Base-by-base conservation (phyloP, 2,797 vertebrate genomes). In the Coreius guichenoti region DNA sequence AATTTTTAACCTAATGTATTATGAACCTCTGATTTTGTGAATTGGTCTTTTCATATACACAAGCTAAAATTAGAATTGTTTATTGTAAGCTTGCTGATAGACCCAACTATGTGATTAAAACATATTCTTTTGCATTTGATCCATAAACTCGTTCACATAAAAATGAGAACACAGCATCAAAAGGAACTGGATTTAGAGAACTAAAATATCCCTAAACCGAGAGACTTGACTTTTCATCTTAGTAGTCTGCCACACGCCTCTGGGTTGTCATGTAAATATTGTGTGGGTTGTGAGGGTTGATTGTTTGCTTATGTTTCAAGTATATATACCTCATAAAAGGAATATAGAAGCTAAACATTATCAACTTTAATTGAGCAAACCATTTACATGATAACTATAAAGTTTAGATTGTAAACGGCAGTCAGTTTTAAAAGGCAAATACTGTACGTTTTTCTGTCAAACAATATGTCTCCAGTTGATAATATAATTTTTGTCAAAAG, bases 361-460 rank as follows among this genome's bases (percentile, higher is more conserved):
- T 43, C 49, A 73, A 85, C 56, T 88, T 31, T 79, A 87, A 84
- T 45, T 85, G 80, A 87, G 73, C 82, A 31, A 65, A 65, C 29
- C 31, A 86, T 87, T 86, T 88, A 76, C 70, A 88, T 63, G 86
- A 78, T 87, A 49, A 80, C 54, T 63, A 79, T 65, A 63, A 81
- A 69, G 77, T 89, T 89, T 67, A 87, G 76, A 79, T 74, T 87
- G 84, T 78, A 88, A 88, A 86, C 84, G 79, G 86, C 78, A 74
- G n/a, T 85, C 56, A 83, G 87, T 90, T 79, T 89, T 87, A 33
- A 70, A 72, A 80, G 61, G 81, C 82, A 84, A 67, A 65, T 84
- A 84, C 61, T 51, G 56, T 73, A 83, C 58, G 82, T 47, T 31
- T 86, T 79, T 69, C 72, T 58, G 82, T 67, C 77, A 74, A 86